These are phyloP conservation scores for Danaus plexippus DNA, from an alignment of 1,140 invertebrate genomes.

Conservation along the genomic window DNA sequence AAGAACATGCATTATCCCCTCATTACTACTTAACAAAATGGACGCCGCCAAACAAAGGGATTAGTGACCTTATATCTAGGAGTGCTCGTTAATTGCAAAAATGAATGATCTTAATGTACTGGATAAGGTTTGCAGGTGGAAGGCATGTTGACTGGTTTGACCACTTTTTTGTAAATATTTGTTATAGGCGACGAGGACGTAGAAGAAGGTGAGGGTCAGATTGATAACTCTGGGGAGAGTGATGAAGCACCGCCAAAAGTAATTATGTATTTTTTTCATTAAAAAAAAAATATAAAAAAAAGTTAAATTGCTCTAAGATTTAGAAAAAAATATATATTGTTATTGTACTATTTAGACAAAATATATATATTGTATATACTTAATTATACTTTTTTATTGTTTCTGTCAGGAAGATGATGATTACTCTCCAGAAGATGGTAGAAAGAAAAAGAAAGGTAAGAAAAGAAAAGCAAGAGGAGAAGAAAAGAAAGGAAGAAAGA, in stretches of 20 bases:
- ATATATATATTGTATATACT: too few species aligned
- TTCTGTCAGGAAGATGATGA: slow-evolving; percentile 87
- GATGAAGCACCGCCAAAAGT: slow-evolving; percentile 77
- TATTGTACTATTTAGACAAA: too few species aligned
- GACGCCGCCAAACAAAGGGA: slow-evolving; percentile 80
- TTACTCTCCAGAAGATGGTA: slow-evolving; percentile 85
- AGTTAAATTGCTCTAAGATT: too few species aligned
- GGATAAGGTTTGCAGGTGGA: slow-evolving; percentile 29
- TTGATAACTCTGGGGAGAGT: slow-evolving; percentile 81
- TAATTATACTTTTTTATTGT: slow-evolving; percentile 14
- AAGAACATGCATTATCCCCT: slow-evolving; percentile 71
- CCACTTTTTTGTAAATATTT: slow-evolving; percentile 50
- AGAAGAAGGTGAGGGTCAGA: slow-evolving; percentile 75
- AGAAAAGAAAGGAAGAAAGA: slow-evolving; percentile 92
- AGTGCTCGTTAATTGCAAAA: slow-evolving; percentile 41
- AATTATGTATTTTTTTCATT: slow-evolving; percentile 11
- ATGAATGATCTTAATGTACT: slow-evolving; percentile 24
- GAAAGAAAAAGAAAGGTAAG: slow-evolving; percentile 92
- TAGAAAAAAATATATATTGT: too few species aligned
- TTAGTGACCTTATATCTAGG: slow-evolving; percentile 69
- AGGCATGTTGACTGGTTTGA: slow-evolving; percentile 47
- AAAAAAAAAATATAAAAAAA: too few species aligned
- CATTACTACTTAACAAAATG: slow-evolving; percentile 79
- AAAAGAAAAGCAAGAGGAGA: slow-evolving; percentile 90
- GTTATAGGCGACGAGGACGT: slow-evolving; percentile 79